Evolutionary conservation across 2,113 vertebrate genomes (phyloP).

Genomic region (Nyctibius bracteatus): DNA sequence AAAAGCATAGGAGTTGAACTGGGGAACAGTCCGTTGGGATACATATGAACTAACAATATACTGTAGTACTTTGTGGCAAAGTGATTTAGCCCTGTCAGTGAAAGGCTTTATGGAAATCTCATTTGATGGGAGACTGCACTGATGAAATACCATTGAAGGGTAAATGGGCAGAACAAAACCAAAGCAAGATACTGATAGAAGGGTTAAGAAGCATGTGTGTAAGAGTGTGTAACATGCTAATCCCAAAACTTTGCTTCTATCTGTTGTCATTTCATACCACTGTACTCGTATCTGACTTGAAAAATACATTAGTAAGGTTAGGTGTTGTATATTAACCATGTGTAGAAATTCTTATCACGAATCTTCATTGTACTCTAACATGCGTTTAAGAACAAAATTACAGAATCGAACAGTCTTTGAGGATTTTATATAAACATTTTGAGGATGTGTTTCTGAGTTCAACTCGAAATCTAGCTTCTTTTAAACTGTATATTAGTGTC

Average conservation of each 20-base stretch:
- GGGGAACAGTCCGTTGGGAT: background rate
- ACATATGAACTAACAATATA: background rate
- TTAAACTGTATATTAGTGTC: background rate
- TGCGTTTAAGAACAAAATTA: background rate
- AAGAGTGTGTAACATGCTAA: accelerated
- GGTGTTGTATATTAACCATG: background rate
- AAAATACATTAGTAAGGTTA: background rate
- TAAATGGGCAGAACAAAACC: background rate
- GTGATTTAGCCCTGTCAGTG: background rate
- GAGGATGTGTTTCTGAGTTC: background rate
- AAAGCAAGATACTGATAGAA: background rate
- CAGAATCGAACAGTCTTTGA: background rate
- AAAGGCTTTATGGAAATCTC: background rate
- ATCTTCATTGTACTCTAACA: background rate
- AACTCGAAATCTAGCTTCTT: background rate
- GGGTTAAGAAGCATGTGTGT: background rate
- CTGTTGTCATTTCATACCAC: background rate
- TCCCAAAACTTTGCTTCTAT: background rate
- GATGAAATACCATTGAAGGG: background rate
- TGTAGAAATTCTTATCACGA: accelerated
- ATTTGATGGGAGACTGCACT: background rate
- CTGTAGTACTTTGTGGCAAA: background rate
- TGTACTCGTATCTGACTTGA: background rate
- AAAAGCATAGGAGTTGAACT: background rate
- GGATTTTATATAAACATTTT: background rate